These are phyloP conservation scores for Borostomias antarcticus DNA, from an alignment of 2,797 vertebrate genomes.

Conservation along the genomic window DNA sequence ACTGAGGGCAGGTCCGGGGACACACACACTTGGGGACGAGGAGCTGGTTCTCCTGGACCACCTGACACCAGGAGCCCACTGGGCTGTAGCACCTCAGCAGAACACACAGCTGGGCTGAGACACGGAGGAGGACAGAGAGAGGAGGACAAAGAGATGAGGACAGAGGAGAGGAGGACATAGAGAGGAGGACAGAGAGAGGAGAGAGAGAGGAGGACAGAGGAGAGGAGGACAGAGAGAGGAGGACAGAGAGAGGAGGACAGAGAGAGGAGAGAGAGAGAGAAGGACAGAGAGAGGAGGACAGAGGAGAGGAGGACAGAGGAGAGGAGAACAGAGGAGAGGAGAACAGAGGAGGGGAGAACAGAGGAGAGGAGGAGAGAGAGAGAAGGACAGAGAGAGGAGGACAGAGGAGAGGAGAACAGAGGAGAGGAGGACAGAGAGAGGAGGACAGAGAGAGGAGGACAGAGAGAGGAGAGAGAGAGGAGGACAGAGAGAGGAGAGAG, in stretches of 20 bases:
- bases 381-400: not conserved
- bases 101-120: conserved; percentile 68
- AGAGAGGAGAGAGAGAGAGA: not conserved
- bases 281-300: not conserved
- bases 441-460: too few relatives aligned
- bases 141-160: not conserved
- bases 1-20: conserved; percentile 68
- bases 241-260: not conserved
- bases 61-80: conserved; percentile 68
- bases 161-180: not conserved
- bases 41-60: conserved; percentile 54
- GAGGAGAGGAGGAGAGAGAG: not conserved
- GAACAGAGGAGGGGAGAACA: not conserved
- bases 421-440: too few relatives aligned
- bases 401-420: not conserved
- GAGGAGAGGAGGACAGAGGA: not conserved
- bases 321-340: not conserved
- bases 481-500: too few relatives aligned
- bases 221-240: not conserved
- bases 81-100: conserved; percentile 69
- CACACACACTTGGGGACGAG: conserved; percentile 63
- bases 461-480: too few relatives aligned
- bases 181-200: not conserved
- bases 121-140: not conserved
- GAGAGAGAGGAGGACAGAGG: not conserved